A percentile compares a stretch with the other conserved stretches of the same genome.
phyloP scores from a whole-genome alignment of 92 coral and sea anemone genomes.

The Epizoanthus scotinus region DNA sequence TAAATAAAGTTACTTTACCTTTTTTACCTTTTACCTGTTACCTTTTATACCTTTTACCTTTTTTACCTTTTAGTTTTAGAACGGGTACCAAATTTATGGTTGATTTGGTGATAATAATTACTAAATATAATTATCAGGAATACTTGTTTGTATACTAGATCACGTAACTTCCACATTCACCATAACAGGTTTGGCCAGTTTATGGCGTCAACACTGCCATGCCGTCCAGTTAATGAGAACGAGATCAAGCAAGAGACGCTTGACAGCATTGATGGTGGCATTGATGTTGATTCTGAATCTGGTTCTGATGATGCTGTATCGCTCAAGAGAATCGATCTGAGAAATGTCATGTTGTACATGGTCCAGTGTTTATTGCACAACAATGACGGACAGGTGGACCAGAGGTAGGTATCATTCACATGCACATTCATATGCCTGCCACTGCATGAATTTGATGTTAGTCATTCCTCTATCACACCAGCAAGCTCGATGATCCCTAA shows the following conservation, averaged over 20 bases:
- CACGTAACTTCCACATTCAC: background rate
- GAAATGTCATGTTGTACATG: slow-evolving; percentile 80
- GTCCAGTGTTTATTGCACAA: slow-evolving; percentile 75
- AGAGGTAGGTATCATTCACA: slow-evolving; percentile 53
- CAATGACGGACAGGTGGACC: slow-evolving; percentile 80
- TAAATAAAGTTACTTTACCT: no score
- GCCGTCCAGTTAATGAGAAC: slow-evolving; percentile 60
- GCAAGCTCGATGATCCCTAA: no score
- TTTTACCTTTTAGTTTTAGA: no score
- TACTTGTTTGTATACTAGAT: no score
- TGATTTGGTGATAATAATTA: no score
- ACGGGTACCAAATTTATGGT: no score
- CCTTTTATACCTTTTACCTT: no score
- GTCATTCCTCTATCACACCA: no score
- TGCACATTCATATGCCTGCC: no score
- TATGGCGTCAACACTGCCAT: slow-evolving; percentile 73
- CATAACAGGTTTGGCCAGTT: slow-evolving; percentile 88
- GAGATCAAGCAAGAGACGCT: slow-evolving; percentile 50
- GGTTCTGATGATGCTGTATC: slow-evolving; percentile 42
- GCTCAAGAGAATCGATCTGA: slow-evolving; percentile 73
- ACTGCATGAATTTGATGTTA: no score
- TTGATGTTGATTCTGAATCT: background rate
- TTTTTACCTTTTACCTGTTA: no score
- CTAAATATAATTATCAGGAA: no score
- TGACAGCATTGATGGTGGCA: background rate